Base-by-base conservation (phyloP, 2,888 invertebrate species). In the Himalopsyche anomala region DNA sequence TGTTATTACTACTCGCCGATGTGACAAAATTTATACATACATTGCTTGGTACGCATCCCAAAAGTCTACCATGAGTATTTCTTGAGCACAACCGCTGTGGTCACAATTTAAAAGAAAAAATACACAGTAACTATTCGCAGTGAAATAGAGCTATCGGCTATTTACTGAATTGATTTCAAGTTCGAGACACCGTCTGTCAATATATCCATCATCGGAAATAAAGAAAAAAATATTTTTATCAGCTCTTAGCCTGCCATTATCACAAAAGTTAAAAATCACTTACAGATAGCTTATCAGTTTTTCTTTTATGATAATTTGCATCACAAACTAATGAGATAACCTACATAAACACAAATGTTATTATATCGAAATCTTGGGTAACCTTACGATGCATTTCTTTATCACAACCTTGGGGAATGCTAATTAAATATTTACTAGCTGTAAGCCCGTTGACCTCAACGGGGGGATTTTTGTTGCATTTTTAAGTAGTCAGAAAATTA, bases 211-310 rank as follows among this genome's bases (percentile, higher is more conserved):
- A 62, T n/a, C 6, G n/a, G 62, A 62, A 62, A 19, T 62, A 4
- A 9, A 62, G 62, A 62, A 62, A 62, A 55, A 62, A 19, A n/a
- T 56, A 62, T 74, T 12, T 74, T 74, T 74, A 36, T 74, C 74
- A 62, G 19, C 2, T n/a, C 8, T 12, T 12, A 74, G 15, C 36
- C 74, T 3, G 38, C 74, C 36, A 36, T 74, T 74, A 74, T 74
- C 74, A 12, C 36, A 36, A 19, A 74, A 74, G 36, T 28, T 36
- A 36, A 74, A 74, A 83, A 80, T 86, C 80, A 83, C 56, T 55
- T 56, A 74, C 17, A 54, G 83, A 86, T 83, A 86, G 40, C 19
- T 69, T 84, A 79, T 86, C 84, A 86, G 55, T 51, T 55, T 83
- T 79, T 85, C 28, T 28, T 55, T 40, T 51, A 74, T 36, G 36